Percentiles rank a stretch among this genome's conserved stretches.
phyloP scores from a whole-genome alignment of 2,113 vertebrate genomes.

The Phainopepla nitens region DNA sequence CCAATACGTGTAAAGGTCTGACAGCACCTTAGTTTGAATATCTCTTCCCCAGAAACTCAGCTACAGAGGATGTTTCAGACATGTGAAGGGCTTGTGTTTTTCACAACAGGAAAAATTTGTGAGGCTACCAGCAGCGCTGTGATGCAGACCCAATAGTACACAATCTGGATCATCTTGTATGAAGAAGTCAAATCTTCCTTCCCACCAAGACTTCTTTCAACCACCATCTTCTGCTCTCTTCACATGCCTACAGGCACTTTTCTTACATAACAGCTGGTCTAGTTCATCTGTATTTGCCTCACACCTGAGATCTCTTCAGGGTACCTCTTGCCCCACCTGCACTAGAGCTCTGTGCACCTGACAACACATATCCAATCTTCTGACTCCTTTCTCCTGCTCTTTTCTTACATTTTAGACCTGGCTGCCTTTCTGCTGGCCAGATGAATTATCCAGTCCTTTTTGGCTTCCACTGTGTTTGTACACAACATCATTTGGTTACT shows the following conservation, averaged over 20 bases:
- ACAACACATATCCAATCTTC: not conserved
- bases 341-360: not conserved
- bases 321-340: not conserved
- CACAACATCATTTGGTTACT: not conserved
- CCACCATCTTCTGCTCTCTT: not conserved
- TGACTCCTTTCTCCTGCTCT: not conserved
- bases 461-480: not conserved
- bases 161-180: not conserved
- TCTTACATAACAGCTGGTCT: not conserved
- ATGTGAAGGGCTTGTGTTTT: not conserved
- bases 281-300: not conserved
- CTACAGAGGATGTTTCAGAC: not conserved
- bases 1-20: not conserved
- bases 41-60: not conserved
- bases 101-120: not conserved
- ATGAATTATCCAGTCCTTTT: not conserved
- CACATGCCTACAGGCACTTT: not conserved
- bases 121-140: not conserved
- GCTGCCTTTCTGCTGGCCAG: not conserved
- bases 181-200: not conserved
- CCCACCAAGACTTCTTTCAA: not conserved
- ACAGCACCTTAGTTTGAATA: not conserved
- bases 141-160: not conserved
- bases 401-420: not conserved
- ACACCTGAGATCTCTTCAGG: not conserved